Evolutionary conservation across 30 jellyfish, hydroid and myxozoan genomes (phyloP).

Genomic region (Clytia hemisphaerica): DNA sequence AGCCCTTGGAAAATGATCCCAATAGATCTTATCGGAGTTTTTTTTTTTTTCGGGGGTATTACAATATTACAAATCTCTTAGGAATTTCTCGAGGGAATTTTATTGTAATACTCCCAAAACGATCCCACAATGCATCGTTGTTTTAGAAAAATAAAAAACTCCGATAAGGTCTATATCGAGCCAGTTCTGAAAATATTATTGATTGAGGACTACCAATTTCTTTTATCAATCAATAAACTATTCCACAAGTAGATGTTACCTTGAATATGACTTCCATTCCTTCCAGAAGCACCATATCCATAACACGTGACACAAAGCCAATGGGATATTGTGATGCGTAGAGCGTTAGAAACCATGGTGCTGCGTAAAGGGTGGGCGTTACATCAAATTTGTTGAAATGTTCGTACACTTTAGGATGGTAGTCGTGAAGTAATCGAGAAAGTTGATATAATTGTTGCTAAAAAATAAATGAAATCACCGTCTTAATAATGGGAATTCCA

Average conservation of each 20-base stretch:
- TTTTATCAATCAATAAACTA: background rate
- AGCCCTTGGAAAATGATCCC: too few species aligned
- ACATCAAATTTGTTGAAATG: slow-evolving; percentile 83
- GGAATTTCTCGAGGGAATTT: too few species aligned
- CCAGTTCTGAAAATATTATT: too few species aligned
- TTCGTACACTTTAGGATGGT: slow-evolving; percentile 70
- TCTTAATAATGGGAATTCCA: background rate
- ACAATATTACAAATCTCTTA: too few species aligned
- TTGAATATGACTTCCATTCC: slow-evolving; percentile 90
- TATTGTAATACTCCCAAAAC: too few species aligned
- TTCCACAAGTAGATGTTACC: slow-evolving; percentile 37
- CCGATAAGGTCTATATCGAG: too few species aligned
- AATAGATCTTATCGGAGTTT: too few species aligned
- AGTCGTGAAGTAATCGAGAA: slow-evolving; percentile 92
- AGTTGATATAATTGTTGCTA: slow-evolving; percentile 95
- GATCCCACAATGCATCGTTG: too few species aligned
- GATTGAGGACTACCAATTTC: too few species aligned
- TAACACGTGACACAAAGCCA: slow-evolving; percentile 87
- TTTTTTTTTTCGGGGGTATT: too few species aligned
- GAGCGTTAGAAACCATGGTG: slow-evolving; percentile 95
- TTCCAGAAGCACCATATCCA: slow-evolving; percentile 84
- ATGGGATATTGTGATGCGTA: slow-evolving; percentile 92
- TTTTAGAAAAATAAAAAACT: too few species aligned
- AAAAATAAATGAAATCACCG: background rate
- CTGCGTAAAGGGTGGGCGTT: slow-evolving; percentile 98